phyloP scores from a whole-genome alignment of 2,797 vertebrate species.

The Gallirallus australis region DNA sequence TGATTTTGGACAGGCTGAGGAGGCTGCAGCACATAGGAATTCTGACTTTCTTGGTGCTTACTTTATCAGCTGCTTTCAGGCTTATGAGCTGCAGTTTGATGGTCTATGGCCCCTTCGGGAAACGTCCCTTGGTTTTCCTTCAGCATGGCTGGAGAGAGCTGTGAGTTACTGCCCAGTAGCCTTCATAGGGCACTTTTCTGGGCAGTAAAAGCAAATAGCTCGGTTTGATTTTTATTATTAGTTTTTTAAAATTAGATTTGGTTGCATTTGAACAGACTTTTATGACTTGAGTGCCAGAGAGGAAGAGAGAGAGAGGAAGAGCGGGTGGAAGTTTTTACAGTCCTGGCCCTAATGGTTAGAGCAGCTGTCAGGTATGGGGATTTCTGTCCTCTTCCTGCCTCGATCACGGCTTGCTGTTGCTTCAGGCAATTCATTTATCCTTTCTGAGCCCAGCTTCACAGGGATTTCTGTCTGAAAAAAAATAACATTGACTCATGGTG shows the following conservation, averaged over 20 bases:
- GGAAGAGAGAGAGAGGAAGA: neutral
- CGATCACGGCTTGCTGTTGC: neutral
- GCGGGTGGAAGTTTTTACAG: neutral
- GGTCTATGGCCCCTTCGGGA: neutral
- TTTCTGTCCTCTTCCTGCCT: neutral
- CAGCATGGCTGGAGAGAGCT: neutral
- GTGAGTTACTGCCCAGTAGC: neutral
- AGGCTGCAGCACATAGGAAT: neutral
- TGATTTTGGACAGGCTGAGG: neutral
- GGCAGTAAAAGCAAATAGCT: neutral
- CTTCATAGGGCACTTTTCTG: neutral
- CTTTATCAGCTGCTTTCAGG: neutral
- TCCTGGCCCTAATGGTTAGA: neutral
- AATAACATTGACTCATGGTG: accelerated
- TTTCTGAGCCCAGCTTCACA: accelerated
- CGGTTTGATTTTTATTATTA: neutral
- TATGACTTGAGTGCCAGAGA: neutral
- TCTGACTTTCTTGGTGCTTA: neutral
- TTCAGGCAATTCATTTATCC: neutral
- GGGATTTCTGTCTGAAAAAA: neutral
- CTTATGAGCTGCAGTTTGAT: neutral
- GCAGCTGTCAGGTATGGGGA: accelerated
- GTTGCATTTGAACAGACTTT: neutral
- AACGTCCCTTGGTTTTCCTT: neutral
- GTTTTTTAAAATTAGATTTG: neutral